Evolutionary conservation across 2,797 vertebrate species (phyloP).

Genomic region (Allobates femoralis): DNA sequence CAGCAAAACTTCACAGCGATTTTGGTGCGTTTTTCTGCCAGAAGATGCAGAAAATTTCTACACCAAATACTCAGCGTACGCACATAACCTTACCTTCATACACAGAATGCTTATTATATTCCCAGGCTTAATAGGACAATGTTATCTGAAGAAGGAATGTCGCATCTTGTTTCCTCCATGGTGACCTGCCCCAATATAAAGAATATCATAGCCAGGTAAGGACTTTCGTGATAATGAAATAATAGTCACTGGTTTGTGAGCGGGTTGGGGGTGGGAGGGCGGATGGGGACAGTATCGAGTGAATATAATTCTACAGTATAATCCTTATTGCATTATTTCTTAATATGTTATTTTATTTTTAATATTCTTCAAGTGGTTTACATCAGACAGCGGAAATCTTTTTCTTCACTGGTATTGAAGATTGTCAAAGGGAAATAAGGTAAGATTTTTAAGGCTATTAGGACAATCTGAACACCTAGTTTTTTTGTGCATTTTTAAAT

Average conservation of each 20-base stretch:
- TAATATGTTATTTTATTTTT: neutral
- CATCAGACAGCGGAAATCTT: constrained; percentile 20
- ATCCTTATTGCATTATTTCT: neutral
- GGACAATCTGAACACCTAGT: too few species aligned
- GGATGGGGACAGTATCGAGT: too few species aligned
- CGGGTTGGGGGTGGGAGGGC: too few species aligned
- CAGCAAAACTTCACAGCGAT: too few species aligned
- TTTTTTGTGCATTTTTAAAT: too few species aligned
- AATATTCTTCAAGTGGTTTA: neutral
- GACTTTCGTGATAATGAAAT: neutral
- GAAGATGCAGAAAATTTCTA: too few species aligned
- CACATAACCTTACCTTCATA: too few species aligned
- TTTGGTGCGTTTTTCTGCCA: too few species aligned
- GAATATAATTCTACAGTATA: neutral
- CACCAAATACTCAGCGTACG: too few species aligned
- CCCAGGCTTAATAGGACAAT: constrained; percentile 77
- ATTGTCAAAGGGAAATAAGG: constrained; percentile 27
- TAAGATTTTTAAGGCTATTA: neutral
- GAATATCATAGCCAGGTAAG: constrained; percentile 80
- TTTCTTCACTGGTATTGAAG: neutral
- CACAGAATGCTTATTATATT: constrained; percentile 19
- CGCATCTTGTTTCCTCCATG: constrained; percentile 71
- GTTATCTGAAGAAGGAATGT: constrained; percentile 72
- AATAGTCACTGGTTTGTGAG: neutral
- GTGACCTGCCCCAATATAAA: constrained; percentile 67